phyloP scores from a whole-genome alignment of 2,113 vertebrate genomes.

The Tragelaphus strepsiceros region DNA sequence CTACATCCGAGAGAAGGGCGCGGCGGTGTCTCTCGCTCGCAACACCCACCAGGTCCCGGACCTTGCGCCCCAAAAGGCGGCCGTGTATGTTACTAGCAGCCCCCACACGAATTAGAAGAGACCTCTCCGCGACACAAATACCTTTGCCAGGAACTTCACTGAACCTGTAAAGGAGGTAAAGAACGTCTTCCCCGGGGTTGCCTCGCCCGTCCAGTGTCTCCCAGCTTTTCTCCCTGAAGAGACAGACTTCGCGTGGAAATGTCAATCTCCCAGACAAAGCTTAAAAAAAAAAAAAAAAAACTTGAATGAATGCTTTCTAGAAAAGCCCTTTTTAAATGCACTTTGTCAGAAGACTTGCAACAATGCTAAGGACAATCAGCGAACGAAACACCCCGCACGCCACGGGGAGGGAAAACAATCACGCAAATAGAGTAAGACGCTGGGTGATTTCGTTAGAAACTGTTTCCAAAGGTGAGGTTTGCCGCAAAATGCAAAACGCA shows the following conservation, averaged over 20 bases:
- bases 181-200: background rate
- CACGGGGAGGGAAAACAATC: background rate
- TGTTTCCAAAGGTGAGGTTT: conserved; percentile 6
- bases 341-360: background rate
- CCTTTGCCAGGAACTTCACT: background rate
- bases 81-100: background rate
- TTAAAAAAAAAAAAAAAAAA: background rate
- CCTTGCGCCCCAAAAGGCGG: background rate
- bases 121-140: background rate
- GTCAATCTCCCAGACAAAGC: background rate
- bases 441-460: conserved; percentile 60
- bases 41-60: conserved; percentile 31
- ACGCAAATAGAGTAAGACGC: background rate
- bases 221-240: background rate
- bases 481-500: background rate
- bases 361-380: background rate
- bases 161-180: background rate
- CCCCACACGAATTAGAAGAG: conserved; percentile 4
- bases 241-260: background rate
- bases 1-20: conserved; percentile 1
- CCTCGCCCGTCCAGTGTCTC: background rate
- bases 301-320: background rate
- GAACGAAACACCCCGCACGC: background rate
- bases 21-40: background rate
- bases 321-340: background rate